Conservation (phyloP, 1,140 invertebrate genomes). For the Aricia agestis region DNA sequence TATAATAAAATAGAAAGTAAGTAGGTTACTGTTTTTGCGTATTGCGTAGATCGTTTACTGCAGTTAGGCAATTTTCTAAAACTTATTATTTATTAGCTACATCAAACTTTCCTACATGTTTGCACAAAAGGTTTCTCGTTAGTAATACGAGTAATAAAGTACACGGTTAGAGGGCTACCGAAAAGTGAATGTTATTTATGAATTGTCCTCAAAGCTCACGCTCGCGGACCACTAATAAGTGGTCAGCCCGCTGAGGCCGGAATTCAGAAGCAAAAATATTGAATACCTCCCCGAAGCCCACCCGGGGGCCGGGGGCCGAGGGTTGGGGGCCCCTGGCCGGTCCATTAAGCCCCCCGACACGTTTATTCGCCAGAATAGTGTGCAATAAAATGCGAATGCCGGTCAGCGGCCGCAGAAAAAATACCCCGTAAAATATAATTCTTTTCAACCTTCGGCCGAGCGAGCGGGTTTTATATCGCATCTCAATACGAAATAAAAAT, state of each 20-base stretch:
- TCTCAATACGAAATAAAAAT: slow-evolving; percentile 18
- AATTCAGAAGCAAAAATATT: slow-evolving; percentile 52
- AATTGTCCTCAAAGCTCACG: slow-evolving; percentile 27
- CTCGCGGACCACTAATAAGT: slow-evolving; percentile 51
- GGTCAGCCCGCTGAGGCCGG: slow-evolving; percentile 37
- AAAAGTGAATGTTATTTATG: slow-evolving; percentile 6
- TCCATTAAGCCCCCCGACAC: slow-evolving; percentile 51
- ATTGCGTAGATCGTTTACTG: too few relatives aligned
- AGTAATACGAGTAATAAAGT: background rate
- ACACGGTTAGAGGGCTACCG: background rate
- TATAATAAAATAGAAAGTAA: too few relatives aligned
- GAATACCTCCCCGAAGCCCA: slow-evolving; percentile 49
- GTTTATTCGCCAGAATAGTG: slow-evolving; percentile 62
- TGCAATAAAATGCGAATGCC: slow-evolving; percentile 59
- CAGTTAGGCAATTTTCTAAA: background rate
- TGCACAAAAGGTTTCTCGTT: background rate
- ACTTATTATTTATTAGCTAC: background rate
- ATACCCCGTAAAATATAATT: slow-evolving; percentile 57
- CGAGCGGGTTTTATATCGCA: slow-evolving; percentile 3
- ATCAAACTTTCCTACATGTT: background rate
- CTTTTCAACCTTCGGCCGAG: slow-evolving; percentile 38
- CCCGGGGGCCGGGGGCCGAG: slow-evolving; percentile 26
- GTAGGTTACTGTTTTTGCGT: too few relatives aligned
- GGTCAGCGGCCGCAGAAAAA: slow-evolving; percentile 54
- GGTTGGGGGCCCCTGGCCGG: slow-evolving; percentile 29